These are phyloP conservation scores for Rhizomys pruinosus DNA, from an alignment of 2,113 vertebrate genomes.

Conservation along the genomic window DNA sequence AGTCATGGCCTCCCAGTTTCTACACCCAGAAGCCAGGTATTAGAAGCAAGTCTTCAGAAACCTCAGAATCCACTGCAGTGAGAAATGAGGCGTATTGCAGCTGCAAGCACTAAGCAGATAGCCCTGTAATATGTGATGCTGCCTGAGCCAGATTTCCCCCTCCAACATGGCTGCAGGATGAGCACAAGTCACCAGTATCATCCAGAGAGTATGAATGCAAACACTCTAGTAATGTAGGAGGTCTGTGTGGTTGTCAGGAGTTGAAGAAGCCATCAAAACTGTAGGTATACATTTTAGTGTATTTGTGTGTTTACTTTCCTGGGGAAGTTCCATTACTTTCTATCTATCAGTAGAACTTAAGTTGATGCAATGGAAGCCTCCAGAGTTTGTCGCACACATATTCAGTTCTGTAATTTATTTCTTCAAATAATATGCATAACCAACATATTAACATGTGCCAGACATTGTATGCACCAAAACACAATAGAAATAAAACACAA, in stretches of 20 bases:
- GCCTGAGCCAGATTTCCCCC: not conserved
- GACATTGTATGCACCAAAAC: not conserved
- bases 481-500: not conserved
- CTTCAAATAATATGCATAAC: not conserved
- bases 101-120: fast-evolving
- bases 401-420: not conserved
- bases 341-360: not conserved
- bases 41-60: no score
- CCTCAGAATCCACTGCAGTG: not conserved
- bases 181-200: not conserved
- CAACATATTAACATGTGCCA: not conserved
- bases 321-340: not conserved
- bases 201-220: not conserved
- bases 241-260: not conserved
- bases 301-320: not conserved
- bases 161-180: not conserved
- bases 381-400: not conserved
- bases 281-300: not conserved
- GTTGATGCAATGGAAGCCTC: not conserved
- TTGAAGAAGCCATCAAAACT: not conserved
- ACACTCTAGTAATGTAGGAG: not conserved
- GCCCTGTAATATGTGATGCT: not conserved
- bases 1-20: not conserved
- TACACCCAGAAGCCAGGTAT: not conserved
- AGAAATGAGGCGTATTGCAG: not conserved